Conservation (phyloP, 64 coral and sea anemone species). For the Dendrophyllia cribrosa region DNA sequence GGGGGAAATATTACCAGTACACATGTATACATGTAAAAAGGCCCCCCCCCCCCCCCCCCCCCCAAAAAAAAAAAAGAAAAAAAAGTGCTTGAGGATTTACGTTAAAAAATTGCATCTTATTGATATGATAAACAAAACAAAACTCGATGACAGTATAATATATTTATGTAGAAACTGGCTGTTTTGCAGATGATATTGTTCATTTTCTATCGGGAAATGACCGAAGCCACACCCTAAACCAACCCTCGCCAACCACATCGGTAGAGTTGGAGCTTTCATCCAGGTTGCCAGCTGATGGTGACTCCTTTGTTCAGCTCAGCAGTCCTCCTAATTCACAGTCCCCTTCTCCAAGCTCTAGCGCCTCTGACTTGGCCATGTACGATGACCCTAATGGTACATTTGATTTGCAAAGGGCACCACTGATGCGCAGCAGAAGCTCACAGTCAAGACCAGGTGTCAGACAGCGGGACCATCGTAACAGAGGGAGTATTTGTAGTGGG, state of each 20-base stretch:
- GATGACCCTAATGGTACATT: slow-evolving; percentile 18
- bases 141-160: no score
- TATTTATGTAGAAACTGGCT: background rate
- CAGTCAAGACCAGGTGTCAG: background rate
- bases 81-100: no score
- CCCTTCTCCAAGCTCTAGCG: slow-evolving; percentile 25
- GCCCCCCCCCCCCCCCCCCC: no score
- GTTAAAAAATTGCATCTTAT: no score
- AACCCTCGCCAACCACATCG: background rate
- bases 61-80: no score
- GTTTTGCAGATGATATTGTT: slow-evolving; percentile 65
- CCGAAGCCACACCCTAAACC: background rate
- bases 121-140: no score
- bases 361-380: slow-evolving; percentile 40
- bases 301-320: background rate
- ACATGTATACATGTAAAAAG: no score
- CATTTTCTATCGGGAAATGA: slow-evolving; percentile 73
- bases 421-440: background rate
- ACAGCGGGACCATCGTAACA: slow-evolving; percentile 20
- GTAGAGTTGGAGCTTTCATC: slow-evolving; percentile 2
- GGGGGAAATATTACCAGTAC: no score
- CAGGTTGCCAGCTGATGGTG: slow-evolving; percentile 1
- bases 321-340: background rate
- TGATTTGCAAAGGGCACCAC: background rate
- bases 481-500: slow-evolving; percentile 39